A percentile compares a stretch with the other conserved stretches of the same genome.
phyloP scores from a whole-genome alignment of 2,888 invertebrate genomes.

The Aporophyla lueneburgensis region DNA sequence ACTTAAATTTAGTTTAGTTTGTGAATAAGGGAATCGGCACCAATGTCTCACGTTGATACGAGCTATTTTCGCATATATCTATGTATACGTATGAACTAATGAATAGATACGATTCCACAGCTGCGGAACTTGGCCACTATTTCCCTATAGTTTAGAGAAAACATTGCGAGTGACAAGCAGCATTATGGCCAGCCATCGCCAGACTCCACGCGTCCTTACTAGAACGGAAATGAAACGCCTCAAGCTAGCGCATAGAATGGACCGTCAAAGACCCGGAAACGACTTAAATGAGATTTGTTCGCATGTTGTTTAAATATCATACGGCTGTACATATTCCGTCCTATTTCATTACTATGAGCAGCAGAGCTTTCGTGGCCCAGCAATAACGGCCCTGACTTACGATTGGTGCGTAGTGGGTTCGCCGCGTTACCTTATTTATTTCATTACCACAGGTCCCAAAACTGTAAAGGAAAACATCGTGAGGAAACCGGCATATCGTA shows the following conservation, averaged over 20 bases:
- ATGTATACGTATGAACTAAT: not conserved
- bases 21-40: no score
- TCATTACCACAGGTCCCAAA: no score
- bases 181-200: conserved; percentile 22
- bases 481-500: no score
- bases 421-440: no score
- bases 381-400: no score
- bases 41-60: no score
- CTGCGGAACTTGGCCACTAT: conserved; percentile 5
- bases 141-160: conserved; percentile 12
- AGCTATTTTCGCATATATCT: no score
- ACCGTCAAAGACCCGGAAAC: conserved; percentile 73
- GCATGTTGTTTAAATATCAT: conserved; percentile 10
- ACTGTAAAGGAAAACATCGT: no score
- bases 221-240: conserved; percentile 79
- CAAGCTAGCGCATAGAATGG: conserved; percentile 66
- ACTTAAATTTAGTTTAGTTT: no score
- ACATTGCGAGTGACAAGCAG: conserved; percentile 49
- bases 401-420: no score
- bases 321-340: not conserved
- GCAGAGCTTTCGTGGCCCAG: no score
- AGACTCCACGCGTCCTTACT: conserved; percentile 49
- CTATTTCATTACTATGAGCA: not conserved
- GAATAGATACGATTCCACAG: not conserved
- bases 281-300: conserved; percentile 76